Evolutionary conservation across 2,888 invertebrate genomes (phyloP).

Genomic region (Halocaridina rubra): DNA sequence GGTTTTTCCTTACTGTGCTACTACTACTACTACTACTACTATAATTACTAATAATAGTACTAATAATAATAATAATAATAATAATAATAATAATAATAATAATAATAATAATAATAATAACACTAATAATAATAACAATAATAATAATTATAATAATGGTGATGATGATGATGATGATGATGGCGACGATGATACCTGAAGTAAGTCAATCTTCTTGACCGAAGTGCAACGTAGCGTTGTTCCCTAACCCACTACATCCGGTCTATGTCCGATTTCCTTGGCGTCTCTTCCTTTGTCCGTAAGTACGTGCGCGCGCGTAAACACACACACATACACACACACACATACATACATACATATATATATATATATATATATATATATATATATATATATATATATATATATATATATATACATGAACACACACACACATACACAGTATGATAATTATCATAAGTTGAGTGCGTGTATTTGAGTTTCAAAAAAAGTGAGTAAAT

Average conservation of each 20-base stretch:
- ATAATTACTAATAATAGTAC: background rate
- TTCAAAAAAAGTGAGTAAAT: background rate
- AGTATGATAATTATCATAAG: background rate
- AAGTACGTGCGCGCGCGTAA: too few relatives aligned
- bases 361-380: background rate
- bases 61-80: conserved; percentile 3
- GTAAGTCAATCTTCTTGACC: background rate
- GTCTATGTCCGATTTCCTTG: background rate
- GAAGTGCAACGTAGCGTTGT: background rate
- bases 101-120: background rate
- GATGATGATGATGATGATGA: background rate
- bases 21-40: background rate
- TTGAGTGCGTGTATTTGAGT: background rate
- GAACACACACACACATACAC: conserved; percentile 37
- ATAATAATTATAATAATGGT: background rate
- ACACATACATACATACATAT: background rate
- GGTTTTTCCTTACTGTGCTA: too few relatives aligned
- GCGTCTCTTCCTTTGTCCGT: background rate
- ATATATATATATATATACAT: background rate
- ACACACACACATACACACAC: too few relatives aligned
- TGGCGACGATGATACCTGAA: background rate
- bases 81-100: background rate
- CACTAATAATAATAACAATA: conserved; percentile 3
- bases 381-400: background rate
- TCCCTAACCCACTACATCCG: background rate